Evolutionary conservation across 2,797 vertebrate genomes (phyloP), one percentile per base, ranked within the genome.

Genomic region (Danio choprae): DNA sequence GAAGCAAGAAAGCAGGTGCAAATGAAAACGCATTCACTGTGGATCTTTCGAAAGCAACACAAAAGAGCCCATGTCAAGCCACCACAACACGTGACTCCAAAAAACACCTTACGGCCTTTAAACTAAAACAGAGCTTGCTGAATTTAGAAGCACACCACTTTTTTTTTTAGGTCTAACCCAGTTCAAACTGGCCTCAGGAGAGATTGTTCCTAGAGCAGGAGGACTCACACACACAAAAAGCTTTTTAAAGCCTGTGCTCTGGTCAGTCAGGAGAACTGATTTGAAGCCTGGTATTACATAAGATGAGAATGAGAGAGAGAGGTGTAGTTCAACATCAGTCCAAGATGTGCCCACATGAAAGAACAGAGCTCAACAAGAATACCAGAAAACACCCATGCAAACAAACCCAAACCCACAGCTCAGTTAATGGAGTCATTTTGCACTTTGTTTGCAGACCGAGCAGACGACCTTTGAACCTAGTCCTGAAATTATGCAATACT

Each of bases 121-220:
- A 83, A 60, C 64, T 63, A 75, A 83, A 83, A 75, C 38, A 60
- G 63, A 53, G 60, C 50, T 75, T 46, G 40, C 63, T 58, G 74
- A 80, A 80, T 79, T 79, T 85, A 85, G 84, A 58, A 58, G 60
- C 73, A 77, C 9, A 29, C 51, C 48, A 50, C 36, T 72, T 85
- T 82, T 80, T n/a, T 74, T 75, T 79, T 79, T 79, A 55, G 82
- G 55, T 72, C 68, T 79, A 81, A 81, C 84, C 82, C 79, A 85
- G 67, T 81, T 85, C 13, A 58, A 76, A 50, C 74, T 62, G 60
- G 65, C 48, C 67, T 71, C 75, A 64, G 20, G 76, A 72, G 55
- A 44, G 71, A 72, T 36, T 7, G 59, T 63, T 50, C 53, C 65
- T 38, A 60, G 59, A 65, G 29, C 70, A 75, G 67, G 65, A 29